Conservation (phyloP, 2,113 vertebrate genomes). For the Esox niger region DNA sequence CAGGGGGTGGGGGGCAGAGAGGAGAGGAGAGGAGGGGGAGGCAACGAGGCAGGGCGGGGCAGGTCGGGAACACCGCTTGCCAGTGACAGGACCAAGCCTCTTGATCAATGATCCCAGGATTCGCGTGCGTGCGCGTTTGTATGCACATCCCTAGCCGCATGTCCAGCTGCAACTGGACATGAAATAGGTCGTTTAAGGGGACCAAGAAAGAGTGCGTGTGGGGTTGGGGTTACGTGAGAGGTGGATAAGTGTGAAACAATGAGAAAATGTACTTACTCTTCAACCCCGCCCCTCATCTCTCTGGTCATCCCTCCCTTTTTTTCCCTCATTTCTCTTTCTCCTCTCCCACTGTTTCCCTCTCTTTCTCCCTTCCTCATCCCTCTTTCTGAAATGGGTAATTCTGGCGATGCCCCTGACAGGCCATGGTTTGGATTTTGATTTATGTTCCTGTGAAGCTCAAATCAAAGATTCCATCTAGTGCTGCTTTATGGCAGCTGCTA, state of each 20-base stretch:
- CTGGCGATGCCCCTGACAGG: conserved; percentile 99
- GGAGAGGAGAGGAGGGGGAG: conserved; percentile 41
- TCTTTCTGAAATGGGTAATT: conserved; percentile 99
- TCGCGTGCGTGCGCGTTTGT: conserved; percentile 11
- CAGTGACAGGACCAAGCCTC: conserved; percentile 71
- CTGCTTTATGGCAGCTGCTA: conserved; percentile 99
- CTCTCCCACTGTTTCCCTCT: conserved; percentile 68
- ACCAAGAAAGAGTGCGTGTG: not conserved
- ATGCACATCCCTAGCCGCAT: not conserved
- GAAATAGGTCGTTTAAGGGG: no score
- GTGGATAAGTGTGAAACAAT: conserved; percentile 49
- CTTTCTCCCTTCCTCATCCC: conserved; percentile 78
- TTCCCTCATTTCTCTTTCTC: conserved; percentile 53
- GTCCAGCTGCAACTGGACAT: no score
- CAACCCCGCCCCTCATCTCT: conserved; percentile 61
- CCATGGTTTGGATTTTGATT: conserved; percentile 99
- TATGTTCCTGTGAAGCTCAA: conserved; percentile 99
- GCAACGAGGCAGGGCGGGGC: conserved; percentile 60
- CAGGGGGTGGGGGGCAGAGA: conserved; percentile 41
- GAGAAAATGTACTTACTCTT: conserved; percentile 66
- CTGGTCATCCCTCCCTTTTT: conserved; percentile 65
- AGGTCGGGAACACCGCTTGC: conserved; percentile 67
- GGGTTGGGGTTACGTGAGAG: conserved; percentile 8
- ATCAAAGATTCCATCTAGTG: conserved; percentile 99
- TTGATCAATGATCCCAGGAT: conserved; percentile 73